These are phyloP conservation scores for Megalurothrips usitatus DNA, from an alignment of 2,888 invertebrate genomes.

Conservation along the genomic window DNA sequence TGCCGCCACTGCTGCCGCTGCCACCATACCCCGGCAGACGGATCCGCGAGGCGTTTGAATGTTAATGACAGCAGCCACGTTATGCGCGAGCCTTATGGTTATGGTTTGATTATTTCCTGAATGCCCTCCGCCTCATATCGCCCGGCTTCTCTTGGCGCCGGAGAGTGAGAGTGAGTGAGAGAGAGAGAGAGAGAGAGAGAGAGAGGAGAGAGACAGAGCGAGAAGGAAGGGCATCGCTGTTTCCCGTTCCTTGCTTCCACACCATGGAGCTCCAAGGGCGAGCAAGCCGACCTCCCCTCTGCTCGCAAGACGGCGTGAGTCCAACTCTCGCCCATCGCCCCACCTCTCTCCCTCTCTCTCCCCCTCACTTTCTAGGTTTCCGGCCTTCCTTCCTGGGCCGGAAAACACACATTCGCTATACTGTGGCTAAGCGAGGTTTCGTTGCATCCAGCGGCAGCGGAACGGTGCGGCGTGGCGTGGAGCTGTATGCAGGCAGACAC, in stretches of 20 bases:
- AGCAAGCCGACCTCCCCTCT: neutral
- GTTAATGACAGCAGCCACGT: neutral
- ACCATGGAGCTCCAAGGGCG: neutral
- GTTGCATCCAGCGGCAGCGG: too few species aligned
- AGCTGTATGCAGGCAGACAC: too few species aligned
- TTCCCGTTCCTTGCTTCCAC: neutral
- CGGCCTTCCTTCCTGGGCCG: too few species aligned
- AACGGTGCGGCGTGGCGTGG: too few species aligned
- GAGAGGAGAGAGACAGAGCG: neutral
- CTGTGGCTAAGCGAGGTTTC: too few species aligned
- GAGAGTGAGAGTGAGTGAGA: neutral
- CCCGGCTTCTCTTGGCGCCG: neutral
- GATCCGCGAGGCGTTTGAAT: neutral
- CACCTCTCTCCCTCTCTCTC: too few species aligned
- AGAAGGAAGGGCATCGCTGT: neutral
- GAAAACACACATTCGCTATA: too few species aligned
- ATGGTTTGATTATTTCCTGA: constrained; percentile 19
- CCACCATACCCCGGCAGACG: too few species aligned
- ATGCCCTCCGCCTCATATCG: neutral
- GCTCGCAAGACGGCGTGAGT: neutral
- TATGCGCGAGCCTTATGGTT: neutral
- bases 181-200: neutral
- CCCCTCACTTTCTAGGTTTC: too few species aligned
- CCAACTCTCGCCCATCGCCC: neutral
- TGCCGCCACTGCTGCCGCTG: too few species aligned